Percentiles rank a stretch among this genome's conserved stretches.
These are phyloP conservation scores for Coenonympha arcania DNA, from an alignment of 2,888 invertebrate genomes.

Conservation along the genomic window DNA sequence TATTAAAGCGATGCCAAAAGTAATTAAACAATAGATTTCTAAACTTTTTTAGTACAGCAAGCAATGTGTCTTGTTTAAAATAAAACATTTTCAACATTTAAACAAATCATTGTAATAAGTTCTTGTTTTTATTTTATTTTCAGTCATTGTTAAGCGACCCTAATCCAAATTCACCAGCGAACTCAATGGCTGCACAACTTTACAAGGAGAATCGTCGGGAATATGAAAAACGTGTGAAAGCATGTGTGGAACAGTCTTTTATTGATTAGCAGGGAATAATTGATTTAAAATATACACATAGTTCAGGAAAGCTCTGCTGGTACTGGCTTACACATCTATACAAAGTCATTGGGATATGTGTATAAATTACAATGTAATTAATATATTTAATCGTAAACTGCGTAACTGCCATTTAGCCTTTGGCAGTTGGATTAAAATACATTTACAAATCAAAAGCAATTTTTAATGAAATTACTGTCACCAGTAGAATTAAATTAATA, in stretches of 20 bases:
- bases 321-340: conserved; percentile 48
- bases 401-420: conserved; percentile 31
- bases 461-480: conserved; percentile 13
- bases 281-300: conserved; percentile 39
- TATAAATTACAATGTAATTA: conserved; percentile 31
- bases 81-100: too few relatives aligned
- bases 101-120: neutral
- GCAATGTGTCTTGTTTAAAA: too few relatives aligned
- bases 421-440: conserved; percentile 12
- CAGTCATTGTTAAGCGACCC: conserved; percentile 99
- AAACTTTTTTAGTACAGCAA: too few relatives aligned
- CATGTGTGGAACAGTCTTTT: conserved; percentile 99
- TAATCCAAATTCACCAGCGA: conserved; percentile 99
- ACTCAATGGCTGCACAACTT: conserved; percentile 98
- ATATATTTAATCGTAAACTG: conserved; percentile 33
- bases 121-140: conserved; percentile 61
- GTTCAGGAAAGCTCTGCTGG: conserved; percentile 37
- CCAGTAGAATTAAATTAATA: conserved; percentile 12
- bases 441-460: conserved; percentile 13
- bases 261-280: conserved; percentile 81
- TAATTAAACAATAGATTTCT: too few relatives aligned
- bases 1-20: too few relatives aligned
- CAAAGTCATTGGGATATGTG: conserved; percentile 59
- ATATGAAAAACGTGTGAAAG: conserved; percentile 99
- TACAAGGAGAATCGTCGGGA: conserved; percentile 99